phyloP scores from a whole-genome alignment of 2,113 vertebrate genomes.

The Diadophis punctatus region DNA sequence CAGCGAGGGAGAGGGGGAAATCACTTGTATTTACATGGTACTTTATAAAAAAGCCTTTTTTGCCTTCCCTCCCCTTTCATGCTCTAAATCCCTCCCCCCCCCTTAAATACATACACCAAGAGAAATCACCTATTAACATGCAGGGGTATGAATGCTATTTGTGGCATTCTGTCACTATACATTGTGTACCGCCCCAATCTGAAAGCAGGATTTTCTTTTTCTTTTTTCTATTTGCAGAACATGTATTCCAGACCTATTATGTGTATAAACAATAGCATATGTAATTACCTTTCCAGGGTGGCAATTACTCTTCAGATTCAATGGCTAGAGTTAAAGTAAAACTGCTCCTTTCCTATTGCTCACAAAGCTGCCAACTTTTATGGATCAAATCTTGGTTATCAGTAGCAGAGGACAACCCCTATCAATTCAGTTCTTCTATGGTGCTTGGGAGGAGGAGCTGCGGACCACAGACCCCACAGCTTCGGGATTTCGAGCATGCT shows the following conservation, averaged over 20 bases:
- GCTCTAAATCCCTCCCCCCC: conserved; percentile 35
- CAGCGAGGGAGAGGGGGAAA: conserved; percentile 28
- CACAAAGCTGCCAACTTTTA: conserved; percentile 56
- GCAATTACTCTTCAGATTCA: conserved; percentile 72
- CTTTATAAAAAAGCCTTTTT: conserved; percentile 24
- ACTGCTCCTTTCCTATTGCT: conserved; percentile 13
- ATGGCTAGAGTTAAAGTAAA: conserved; percentile 64
- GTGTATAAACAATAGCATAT: conserved; percentile 73
- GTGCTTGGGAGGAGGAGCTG: conserved; percentile 38
- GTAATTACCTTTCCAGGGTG: conserved; percentile 75
- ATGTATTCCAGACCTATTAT: conserved; percentile 71
- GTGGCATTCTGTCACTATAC: conserved; percentile 67
- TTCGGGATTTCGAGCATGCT: conserved; percentile 60
- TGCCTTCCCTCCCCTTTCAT: conserved; percentile 10
- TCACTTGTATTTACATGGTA: conserved; percentile 13
- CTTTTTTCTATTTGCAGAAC: conserved; percentile 58
- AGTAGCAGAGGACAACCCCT: conserved; percentile 66
- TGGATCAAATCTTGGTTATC: conserved; percentile 67
- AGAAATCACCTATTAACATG: conserved; percentile 55
- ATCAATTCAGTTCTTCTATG: conserved; percentile 56
- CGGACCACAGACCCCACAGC: conserved; percentile 49
- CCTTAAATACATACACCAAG: conserved; percentile 25
- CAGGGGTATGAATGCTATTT: conserved; percentile 60
- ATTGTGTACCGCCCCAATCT: conserved; percentile 61
- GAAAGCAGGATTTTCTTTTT: conserved; percentile 57